Base-by-base conservation (phyloP, 2,797 vertebrate species). In the Gymnothorax reevesii region DNA sequence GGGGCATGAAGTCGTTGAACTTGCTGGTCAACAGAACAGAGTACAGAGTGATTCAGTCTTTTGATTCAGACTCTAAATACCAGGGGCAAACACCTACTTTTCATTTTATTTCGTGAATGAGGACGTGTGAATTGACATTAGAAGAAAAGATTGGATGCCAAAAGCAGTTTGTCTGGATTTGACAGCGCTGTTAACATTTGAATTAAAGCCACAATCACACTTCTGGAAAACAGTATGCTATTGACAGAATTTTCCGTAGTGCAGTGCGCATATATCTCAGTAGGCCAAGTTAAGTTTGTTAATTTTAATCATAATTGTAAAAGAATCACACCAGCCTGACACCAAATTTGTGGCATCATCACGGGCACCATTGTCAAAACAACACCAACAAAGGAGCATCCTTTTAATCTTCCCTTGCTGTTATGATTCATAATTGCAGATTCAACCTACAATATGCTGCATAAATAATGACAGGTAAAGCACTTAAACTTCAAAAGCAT, bases 401-500 rank as follows among this genome's bases (percentile, higher is more conserved):
- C 20, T 66, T 64, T 73, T 89, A 92, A 94, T 93, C 90, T 91
- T 82, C 86, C 89, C 89, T 88, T 90, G 57, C 83, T 87, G 90
- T 87, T 86, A 89, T 90, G 92, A 90, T 88, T 91, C 89, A 93
- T 92, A 86, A 89, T 89, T 83, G 86, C 2, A 42, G 90, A 91
- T 87, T 87, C 88, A 80, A 91, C 54, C 62, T 86, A 90, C 92
- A 90, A 91, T 87, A 89, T 87, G 84, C 89, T 91, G 79, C 90
- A 90, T 90, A 92, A 91, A 88, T 90, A 88, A 92, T 92, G 88
- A 91, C 87, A 55, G 84, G 79, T 59, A 71, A 71, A 69, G 82
- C 86, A 89, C 89, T 87, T 91, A 92, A 93, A 93, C 80, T 89
- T 90, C 88, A 90, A 89, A 90, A 89, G 91, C 86, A 88, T 90